Evolutionary conservation across 2,113 vertebrate genomes (phyloP).

Genomic region (Seriola aureovittata): DNA sequence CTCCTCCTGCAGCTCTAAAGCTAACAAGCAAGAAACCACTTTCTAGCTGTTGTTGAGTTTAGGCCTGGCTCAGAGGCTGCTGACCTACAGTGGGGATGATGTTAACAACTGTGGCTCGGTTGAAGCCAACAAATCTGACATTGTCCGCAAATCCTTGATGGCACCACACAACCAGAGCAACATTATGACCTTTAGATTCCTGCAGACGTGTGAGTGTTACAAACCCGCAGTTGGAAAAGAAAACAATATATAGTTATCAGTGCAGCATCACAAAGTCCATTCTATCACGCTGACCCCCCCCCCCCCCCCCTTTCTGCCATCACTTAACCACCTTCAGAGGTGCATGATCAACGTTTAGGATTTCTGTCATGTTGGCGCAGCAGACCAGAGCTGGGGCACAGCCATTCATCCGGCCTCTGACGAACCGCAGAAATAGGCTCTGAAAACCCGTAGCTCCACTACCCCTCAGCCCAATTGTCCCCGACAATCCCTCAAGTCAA

Average conservation of each 20-base stretch:
- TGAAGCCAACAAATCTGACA: constrained; percentile 33
- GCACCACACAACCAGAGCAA: constrained; percentile 29
- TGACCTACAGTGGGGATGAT: constrained; percentile 50
- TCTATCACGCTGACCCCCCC: neutral
- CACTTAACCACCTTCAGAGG: neutral
- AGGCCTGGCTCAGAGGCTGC: constrained; percentile 42
- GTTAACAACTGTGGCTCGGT: constrained; percentile 58
- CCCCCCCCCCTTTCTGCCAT: neutral
- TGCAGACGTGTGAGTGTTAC: neutral
- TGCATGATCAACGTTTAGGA: neutral
- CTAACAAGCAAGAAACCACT: constrained; percentile 18
- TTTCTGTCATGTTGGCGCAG: neutral
- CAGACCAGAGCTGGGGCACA: constrained; percentile 10
- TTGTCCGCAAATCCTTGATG: constrained; percentile 37
- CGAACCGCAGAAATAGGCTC: constrained; percentile 26
- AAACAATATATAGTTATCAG: constrained; percentile 20
- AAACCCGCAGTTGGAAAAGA: constrained; percentile 24
- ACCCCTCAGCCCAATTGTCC: constrained; percentile 14
- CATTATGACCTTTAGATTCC: constrained; percentile 25
- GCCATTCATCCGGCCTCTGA: constrained; percentile 11
- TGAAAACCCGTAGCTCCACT: constrained; percentile 21
- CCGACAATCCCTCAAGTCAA: constrained; percentile 32
- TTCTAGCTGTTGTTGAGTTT: constrained; percentile 21
- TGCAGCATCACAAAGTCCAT: neutral
- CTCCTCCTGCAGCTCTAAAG: constrained; percentile 1